A percentile compares a stretch with the other conserved stretches of the same genome.
Conservation (phyloP, 2,888 invertebrate species). For the Pogonocherus hispidulus region DNA sequence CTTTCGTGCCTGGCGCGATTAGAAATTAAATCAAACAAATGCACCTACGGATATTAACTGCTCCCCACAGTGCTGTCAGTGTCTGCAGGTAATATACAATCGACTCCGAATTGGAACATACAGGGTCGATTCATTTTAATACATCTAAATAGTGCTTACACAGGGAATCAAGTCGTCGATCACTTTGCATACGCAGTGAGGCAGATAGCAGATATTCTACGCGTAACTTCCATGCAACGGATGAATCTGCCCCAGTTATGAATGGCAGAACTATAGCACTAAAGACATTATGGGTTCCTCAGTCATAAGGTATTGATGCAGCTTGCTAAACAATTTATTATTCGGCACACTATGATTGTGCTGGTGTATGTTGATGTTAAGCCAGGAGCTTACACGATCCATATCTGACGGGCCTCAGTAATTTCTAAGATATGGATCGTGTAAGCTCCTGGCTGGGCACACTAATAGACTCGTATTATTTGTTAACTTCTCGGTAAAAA, state of each 20-base stretch:
- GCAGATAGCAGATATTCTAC: conserved; percentile 2
- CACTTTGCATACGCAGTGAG: neutral
- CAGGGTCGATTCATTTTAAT: conserved; percentile 15
- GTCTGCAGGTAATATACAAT: conserved; percentile 9
- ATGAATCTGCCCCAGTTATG: conserved; percentile 2
- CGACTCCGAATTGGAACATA: conserved; percentile 5
- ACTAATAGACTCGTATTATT: too few relatives aligned
- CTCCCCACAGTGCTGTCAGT: conserved; percentile 15
- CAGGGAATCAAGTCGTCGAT: neutral
- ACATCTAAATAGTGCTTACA: conserved; percentile 5
- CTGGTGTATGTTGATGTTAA: too few relatives aligned
- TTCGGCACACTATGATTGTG: neutral
- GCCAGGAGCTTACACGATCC: too few relatives aligned
- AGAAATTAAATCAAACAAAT: conserved; percentile 24
- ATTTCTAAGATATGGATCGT: too few relatives aligned
- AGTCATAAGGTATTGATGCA: neutral
- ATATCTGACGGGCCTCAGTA: too few relatives aligned
- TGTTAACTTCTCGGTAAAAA: too few relatives aligned
- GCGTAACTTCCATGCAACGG: conserved; percentile 3
- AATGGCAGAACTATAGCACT: neutral
- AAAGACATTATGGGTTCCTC: too few relatives aligned
- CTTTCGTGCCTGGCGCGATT: conserved; percentile 17
- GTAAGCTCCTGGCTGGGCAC: too few relatives aligned
- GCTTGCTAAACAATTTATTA: neutral
- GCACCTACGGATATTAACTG: conserved; percentile 21